Evolutionary conservation across 2,113 vertebrate species (phyloP).

Genomic region (Sinocyclocheilus rhinocerous): DNA sequence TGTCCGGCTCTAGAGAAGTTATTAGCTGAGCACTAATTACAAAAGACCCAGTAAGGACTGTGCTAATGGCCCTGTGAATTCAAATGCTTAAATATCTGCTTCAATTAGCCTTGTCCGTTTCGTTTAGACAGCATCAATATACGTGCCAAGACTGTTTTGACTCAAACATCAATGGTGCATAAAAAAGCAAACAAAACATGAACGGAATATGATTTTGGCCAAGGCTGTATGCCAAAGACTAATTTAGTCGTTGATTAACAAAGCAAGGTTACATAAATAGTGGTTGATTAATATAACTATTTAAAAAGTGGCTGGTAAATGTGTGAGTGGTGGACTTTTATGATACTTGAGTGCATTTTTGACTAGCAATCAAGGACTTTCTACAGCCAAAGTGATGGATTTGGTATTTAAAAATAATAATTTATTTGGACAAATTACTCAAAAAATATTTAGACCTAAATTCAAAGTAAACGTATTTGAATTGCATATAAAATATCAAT

Average conservation of each 20-base stretch:
- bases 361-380: no score
- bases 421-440: no score
- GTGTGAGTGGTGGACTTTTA: no score
- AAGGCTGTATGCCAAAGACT: background rate
- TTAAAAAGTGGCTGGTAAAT: background rate
- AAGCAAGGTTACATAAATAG: background rate
- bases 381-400: no score
- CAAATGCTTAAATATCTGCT: constrained; percentile 52
- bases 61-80: constrained; percentile 54
- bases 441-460: no score
- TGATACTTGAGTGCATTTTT: no score
- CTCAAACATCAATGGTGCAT: constrained; percentile 33
- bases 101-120: constrained; percentile 50
- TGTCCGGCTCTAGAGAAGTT: constrained; percentile 42
- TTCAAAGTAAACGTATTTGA: no score
- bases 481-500: no score
- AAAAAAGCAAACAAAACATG: constrained; percentile 26
- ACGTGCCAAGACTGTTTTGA: constrained; percentile 29
- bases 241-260: background rate
- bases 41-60: constrained; percentile 51
- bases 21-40: constrained; percentile 62
- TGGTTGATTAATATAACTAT: background rate
- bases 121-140: constrained; percentile 47
- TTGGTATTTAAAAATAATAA: no score
- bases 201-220: background rate